Evolutionary conservation across 2,113 vertebrate species (phyloP).

Genomic region (Isichthys henryi): DNA sequence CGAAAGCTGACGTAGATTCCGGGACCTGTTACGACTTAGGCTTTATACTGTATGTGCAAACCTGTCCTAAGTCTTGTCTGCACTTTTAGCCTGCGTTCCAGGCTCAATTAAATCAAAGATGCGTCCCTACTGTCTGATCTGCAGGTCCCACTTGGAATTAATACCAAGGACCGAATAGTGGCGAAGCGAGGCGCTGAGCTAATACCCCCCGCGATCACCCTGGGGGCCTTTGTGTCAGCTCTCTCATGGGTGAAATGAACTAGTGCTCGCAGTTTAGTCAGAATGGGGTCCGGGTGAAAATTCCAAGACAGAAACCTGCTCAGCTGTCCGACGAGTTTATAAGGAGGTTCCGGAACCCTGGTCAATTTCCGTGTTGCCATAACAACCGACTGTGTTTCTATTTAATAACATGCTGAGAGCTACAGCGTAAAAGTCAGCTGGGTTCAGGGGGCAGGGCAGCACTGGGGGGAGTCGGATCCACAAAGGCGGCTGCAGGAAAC

Average conservation of each 20-base stretch:
- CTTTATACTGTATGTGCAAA: not conserved
- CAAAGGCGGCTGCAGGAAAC: not conserved
- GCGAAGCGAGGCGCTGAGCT: not conserved
- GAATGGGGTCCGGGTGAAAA: constrained; percentile 6
- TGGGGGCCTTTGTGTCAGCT: not conserved
- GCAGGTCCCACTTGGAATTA: constrained; percentile 15
- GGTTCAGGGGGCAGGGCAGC: not conserved
- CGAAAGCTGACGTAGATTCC: not conserved
- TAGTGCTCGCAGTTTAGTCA: constrained; percentile 13
- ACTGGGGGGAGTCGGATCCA: not conserved
- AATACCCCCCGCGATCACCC: constrained; percentile 6
- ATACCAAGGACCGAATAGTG: not conserved
- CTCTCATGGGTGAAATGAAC: constrained; percentile 28
- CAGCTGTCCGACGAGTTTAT: not conserved
- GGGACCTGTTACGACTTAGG: not conserved
- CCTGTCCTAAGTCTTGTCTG: not conserved
- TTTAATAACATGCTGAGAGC: not conserved
- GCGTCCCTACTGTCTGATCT: constrained; percentile 3
- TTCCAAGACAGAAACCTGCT: constrained; percentile 7
- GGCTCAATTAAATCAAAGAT: constrained; percentile 20
- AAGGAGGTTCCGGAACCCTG: not conserved
- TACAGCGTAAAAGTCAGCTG: not conserved
- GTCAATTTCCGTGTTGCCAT: not conserved
- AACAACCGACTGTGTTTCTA: not conserved
- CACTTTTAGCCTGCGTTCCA: not conserved